phyloP scores from a whole-genome alignment of 2,113 vertebrate species.

The Aepyceros melampus region DNA sequence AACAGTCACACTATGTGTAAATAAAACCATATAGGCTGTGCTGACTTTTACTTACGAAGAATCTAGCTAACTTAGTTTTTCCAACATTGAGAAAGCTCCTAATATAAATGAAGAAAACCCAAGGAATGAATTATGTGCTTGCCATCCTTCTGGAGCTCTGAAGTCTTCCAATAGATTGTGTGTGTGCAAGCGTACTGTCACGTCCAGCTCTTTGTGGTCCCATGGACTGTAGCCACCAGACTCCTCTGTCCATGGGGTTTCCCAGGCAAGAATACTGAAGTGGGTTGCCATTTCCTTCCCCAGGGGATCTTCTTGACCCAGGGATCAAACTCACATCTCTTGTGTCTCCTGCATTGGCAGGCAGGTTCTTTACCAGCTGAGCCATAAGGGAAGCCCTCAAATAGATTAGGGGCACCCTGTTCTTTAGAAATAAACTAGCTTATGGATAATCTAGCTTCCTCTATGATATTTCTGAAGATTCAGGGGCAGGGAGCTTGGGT shows the following conservation, averaged over 20 bases:
- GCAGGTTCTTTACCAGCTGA: not conserved
- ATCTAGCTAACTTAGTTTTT: not conserved
- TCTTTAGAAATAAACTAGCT: not conserved
- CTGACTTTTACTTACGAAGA: not conserved
- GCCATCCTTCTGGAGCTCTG: not conserved
- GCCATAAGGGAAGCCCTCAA: not conserved
- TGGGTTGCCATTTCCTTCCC: not conserved
- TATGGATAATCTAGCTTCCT: not conserved
- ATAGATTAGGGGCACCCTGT: not conserved
- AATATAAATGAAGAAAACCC: not conserved
- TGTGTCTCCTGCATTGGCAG: not conserved
- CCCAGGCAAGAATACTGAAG: not conserved
- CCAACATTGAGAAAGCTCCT: not conserved
- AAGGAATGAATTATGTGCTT: not conserved
- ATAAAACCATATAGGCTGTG: constrained; percentile 64
- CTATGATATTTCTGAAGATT: not conserved
- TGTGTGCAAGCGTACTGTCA: not conserved
- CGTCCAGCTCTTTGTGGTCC: not conserved
- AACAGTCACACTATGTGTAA: constrained; percentile 67
- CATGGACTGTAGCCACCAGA: not conserved
- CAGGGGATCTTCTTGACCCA: not conserved
- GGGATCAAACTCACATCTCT: not conserved
- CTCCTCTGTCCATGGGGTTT: not conserved
- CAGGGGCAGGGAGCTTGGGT: not conserved
- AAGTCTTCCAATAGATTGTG: not conserved